Percentiles rank a stretch among this genome's conserved stretches.
Evolutionary conservation across 2,888 invertebrate genomes (phyloP).

Genomic region (Tiliacea citrago): DNA sequence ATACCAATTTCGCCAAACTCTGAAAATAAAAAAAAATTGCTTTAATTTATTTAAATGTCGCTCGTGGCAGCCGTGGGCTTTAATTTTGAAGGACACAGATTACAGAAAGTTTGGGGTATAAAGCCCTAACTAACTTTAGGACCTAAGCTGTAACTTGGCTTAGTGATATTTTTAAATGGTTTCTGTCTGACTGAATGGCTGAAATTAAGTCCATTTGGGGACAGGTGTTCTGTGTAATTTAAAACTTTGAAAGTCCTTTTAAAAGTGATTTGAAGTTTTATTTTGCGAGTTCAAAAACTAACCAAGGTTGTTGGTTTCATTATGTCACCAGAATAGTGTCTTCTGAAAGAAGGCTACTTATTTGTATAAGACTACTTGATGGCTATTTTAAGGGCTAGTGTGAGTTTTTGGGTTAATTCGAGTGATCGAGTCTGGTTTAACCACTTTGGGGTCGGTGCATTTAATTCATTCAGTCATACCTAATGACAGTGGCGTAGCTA

Average conservation of each 20-base stretch:
- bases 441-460: no score
- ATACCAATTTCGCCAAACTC: constrained; percentile 13
- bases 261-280: constrained; percentile 20
- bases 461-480: no score
- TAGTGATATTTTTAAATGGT: constrained; percentile 31
- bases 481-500: no score
- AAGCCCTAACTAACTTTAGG: constrained; percentile 37
- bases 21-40: constrained; percentile 49
- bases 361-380: neutral
- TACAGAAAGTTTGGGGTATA: constrained; percentile 47
- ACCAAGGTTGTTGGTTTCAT: neutral
- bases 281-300: constrained; percentile 15
- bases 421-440: no score
- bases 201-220: constrained; percentile 49
- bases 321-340: neutral
- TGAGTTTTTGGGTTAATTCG: no score
- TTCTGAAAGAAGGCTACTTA: neutral
- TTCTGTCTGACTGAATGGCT: constrained; percentile 29
- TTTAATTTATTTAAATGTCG: constrained; percentile 57
- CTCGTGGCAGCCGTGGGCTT: constrained; percentile 17
- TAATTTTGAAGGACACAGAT: constrained; percentile 38
- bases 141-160: constrained; percentile 41
- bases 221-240: constrained; percentile 41
- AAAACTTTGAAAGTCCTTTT: constrained; percentile 19
- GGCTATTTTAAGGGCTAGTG: no score